Conservation (phyloP, 2,113 vertebrate genomes). For the Cacatua alba region DNA sequence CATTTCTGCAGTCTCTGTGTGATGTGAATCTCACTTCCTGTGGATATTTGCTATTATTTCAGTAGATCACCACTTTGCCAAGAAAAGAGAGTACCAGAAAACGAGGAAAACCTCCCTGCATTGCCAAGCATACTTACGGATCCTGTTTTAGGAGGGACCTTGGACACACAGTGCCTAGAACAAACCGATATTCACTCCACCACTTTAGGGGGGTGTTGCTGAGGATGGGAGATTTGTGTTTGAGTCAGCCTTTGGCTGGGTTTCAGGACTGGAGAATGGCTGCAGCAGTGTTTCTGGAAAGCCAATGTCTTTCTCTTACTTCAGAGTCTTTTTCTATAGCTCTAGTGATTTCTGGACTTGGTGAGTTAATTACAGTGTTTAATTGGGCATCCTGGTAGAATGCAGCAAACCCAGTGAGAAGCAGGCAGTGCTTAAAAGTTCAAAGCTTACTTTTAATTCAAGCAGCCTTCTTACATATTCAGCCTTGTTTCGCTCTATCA, state of each 20-base stretch:
- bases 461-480: not conserved
- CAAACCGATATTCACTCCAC: not conserved
- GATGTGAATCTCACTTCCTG: not conserved
- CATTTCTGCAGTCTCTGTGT: not conserved
- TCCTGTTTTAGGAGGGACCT: not conserved
- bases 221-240: not conserved
- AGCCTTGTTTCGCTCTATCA: not conserved
- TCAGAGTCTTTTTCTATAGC: not conserved
- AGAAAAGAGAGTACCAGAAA: not conserved
- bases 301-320: not conserved
- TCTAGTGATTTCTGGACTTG: not conserved
- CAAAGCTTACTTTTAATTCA: not conserved
- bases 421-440: not conserved
- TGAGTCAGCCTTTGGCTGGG: not conserved
- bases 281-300: not conserved
- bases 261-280: not conserved
- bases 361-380: not conserved
- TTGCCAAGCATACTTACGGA: not conserved
- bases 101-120: not conserved
- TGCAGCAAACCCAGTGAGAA: not conserved
- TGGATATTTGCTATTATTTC: not conserved
- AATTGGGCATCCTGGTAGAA: not conserved
- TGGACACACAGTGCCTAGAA: not conserved
- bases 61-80: not conserved
- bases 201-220: rapidly evolving